Percentiles rank a stretch among this genome's conserved stretches.
phyloP scores from a whole-genome alignment of 2,113 vertebrate species.

The Orientallactaga bullata region DNA sequence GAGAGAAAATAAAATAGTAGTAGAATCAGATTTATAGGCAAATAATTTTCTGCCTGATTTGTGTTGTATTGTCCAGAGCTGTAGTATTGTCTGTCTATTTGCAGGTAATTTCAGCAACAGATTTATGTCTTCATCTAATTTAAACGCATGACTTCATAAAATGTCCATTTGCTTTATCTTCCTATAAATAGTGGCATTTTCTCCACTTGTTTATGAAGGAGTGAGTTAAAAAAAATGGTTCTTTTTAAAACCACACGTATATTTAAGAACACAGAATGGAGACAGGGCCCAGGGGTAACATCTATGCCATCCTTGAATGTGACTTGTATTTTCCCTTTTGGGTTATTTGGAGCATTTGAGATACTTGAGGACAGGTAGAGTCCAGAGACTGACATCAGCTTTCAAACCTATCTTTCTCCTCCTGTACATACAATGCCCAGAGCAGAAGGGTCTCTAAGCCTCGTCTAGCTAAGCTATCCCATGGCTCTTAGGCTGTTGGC shows the following conservation, averaged over 20 bases:
- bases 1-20: constrained; percentile 74
- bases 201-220: constrained; percentile 49
- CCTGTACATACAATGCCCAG: too few species aligned
- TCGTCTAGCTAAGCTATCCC: not conserved
- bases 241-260: constrained; percentile 13
- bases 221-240: constrained; percentile 18
- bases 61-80: constrained; percentile 69
- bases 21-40: constrained; percentile 78
- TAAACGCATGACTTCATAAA: constrained; percentile 69
- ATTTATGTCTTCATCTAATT: constrained; percentile 77
- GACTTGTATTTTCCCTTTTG: not conserved
- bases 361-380: not conserved
- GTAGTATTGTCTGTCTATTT: constrained; percentile 41
- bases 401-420: not conserved
- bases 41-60: constrained; percentile 77
- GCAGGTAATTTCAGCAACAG: constrained; percentile 61
- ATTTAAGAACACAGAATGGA: not conserved
- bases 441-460: not conserved
- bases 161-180: constrained; percentile 67
- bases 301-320: not conserved
- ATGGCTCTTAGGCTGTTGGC: not conserved
- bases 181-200: constrained; percentile 64
- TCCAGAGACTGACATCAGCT: not conserved
- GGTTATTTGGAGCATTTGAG: not conserved
- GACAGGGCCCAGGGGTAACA: not conserved